Evolutionary conservation across 1,140 invertebrate genomes (phyloP), one percentile per base, ranked within the genome.

Genomic region (Galendromus occidentalis): DNA sequence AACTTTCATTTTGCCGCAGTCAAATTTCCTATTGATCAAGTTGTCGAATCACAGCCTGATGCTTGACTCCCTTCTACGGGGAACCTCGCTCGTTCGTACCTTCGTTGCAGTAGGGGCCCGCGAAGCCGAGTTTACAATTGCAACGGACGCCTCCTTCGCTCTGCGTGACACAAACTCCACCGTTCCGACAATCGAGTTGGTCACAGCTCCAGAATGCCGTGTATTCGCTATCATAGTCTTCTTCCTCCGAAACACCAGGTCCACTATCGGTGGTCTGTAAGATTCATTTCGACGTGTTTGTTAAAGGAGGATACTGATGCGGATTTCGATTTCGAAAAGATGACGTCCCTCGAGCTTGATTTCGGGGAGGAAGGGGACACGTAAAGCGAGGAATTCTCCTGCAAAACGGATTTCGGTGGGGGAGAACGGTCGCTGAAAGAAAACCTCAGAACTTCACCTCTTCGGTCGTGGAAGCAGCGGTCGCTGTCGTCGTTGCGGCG

Each of bases 61-160:
- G n/a, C n/a, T n/a, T n/a, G n/a, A n/a, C n/a, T n/a, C n/a, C 14
- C n/a, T 44, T n/a, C 42, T 14, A 44, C 42, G n/a, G 42, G 42
- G n/a, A n/a, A 65, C 64, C 55, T 71, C 71, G 29, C 66, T 64
- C 63, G 71, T 72, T 39, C 75, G 79, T 77, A 91, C 88, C 83
- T 67, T 85, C 88, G 75, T 94, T 88, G 76, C 91, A 96, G 64
- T 86, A 81, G 70, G 87, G 85, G 7, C 92, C 92, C 7, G 85
- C 83, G 74, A 86, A 93, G 28, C 91, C 91, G 14, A 94, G 79
- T 5, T 90, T 90, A 76, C 92, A 96, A 1, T 94, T 79, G 74
- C 91, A 95, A 14, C 51, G 51, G 44, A 88, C 82, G 67, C 85
- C 71, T 6, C 72, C 68, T 66, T 78, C 85, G 12, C 14, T 33